Base-by-base conservation (phyloP, 2,797 vertebrate species). In the Catamblyrhynchus diadema region DNA sequence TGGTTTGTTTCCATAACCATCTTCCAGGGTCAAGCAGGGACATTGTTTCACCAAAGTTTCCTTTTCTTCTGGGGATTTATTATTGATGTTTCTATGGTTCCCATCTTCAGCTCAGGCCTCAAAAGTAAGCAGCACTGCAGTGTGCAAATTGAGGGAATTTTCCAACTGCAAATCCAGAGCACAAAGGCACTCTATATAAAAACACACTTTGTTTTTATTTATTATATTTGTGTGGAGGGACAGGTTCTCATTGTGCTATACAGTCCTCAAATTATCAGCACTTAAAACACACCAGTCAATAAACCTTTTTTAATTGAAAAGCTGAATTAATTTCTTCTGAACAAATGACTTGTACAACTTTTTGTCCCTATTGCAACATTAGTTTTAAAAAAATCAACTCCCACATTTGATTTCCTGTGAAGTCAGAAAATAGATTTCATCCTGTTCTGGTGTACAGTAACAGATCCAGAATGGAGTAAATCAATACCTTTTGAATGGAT, bases 1-100 rank as follows among this genome's bases (percentile, higher is more conserved):
- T 16, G 12, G 12, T 85, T 85, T 70, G 50, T 54, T 74, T 73
- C 30, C 28, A 3, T 12, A 42, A 44, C n/a, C 39, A 16, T 11
- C 69, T 47, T 41, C 35, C 42, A 32, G 54, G 39, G 44, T 80
- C 77, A 87, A 42, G 61, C 10, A 73, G 54, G 15, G 28, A 87
- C 18, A 25, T 4, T 9, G 54, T 81, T 81, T 44, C 53, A 65
- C 37, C 60, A 86, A 90, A 85, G 28, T 24, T 45, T 60, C n/a
- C 21, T 24, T 73, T 81, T 62, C 74, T 59, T 77, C 66, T 71
- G 67, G 3, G 54, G 48, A 44, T 81, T 89, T 88, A 64, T 83
- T 91, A 86, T 60, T 85, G 90, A 88, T 47, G 77, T 90, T 96
- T 69, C 67, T 64, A 60, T 92, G 75, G 77, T 71, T 95, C 81